Percentiles rank a stretch among this genome's conserved stretches.
phyloP scores from a whole-genome alignment of 1,140 invertebrate genomes.

The Heliconius congener region DNA sequence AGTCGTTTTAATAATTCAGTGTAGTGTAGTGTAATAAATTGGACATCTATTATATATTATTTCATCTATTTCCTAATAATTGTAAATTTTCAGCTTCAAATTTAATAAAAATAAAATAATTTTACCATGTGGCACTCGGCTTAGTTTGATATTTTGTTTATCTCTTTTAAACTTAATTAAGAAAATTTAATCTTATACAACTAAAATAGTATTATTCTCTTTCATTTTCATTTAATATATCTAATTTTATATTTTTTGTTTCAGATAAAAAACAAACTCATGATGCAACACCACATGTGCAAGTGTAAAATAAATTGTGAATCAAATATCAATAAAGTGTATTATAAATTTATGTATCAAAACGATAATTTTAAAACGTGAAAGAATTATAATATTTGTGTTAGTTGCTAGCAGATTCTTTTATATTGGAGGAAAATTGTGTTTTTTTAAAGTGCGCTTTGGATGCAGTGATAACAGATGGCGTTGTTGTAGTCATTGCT shows the following conservation, averaged over 20 bases:
- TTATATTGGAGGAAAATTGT: constrained; percentile 38
- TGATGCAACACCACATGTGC: constrained; percentile 66
- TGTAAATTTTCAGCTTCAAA: neutral
- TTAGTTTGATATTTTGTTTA: neutral
- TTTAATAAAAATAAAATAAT: neutral
- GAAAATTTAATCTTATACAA: neutral
- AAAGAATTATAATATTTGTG: constrained; percentile 47
- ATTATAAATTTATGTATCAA: constrained; percentile 46
- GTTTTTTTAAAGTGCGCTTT: constrained; percentile 64
- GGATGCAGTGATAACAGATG: constrained; percentile 78
- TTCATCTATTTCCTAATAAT: neutral
- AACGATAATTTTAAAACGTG: constrained; percentile 58
- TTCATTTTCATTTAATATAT: neutral
- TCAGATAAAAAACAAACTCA: constrained; percentile 60
- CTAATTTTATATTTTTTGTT: constrained; percentile 53
- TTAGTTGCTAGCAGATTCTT: constrained; percentile 40
- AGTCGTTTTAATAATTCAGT: neutral
- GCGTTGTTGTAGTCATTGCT: constrained; percentile 65
- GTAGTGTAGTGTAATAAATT: neutral
- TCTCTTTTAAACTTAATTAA: neutral
- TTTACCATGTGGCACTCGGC: neutral
- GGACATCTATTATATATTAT: neutral
- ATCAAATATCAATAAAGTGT: constrained; percentile 53
- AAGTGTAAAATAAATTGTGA: constrained; percentile 58
- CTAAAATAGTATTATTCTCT: neutral